These are phyloP conservation scores for Ctenopoma kingsleyae DNA, from an alignment of 2,797 vertebrate species.

Conservation along the genomic window DNA sequence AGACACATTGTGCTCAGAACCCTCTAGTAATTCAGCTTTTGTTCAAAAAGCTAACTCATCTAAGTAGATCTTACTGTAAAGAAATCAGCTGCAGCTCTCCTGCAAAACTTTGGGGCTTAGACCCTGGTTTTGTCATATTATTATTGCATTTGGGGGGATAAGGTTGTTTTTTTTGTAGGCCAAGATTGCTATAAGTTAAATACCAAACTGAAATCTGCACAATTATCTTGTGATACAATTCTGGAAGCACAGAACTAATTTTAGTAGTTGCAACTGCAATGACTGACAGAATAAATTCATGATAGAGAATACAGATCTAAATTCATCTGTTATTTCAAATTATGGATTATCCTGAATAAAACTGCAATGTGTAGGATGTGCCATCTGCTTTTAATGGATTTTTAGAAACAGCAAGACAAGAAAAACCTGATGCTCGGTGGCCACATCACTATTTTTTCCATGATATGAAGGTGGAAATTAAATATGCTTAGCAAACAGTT, in stretches of 20 bases:
- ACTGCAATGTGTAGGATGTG: neutral
- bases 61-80: neutral
- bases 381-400: too few relatives aligned
- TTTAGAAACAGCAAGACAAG: constrained; percentile 27
- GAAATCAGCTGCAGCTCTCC: neutral
- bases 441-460: too few relatives aligned
- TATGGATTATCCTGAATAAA: neutral
- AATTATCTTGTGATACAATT: neutral
- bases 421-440: too few relatives aligned
- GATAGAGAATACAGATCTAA: neutral
- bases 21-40: neutral
- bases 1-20: neutral
- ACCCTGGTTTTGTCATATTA: neutral
- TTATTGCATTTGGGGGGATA: neutral
- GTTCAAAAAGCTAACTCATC: too few relatives aligned
- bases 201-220: neutral
- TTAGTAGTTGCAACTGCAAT: neutral
- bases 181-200: neutral
- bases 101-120: neutral
- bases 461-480: constrained; percentile 21
- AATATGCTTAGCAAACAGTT: constrained; percentile 41
- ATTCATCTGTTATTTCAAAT: constrained; percentile 7
- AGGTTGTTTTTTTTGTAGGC: neutral
- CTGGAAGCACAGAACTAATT: neutral
- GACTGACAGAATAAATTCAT: neutral